phyloP scores from a whole-genome alignment of 30 jellyfish, hydroid and myxozoan species.

The Sanderia malayensis region DNA sequence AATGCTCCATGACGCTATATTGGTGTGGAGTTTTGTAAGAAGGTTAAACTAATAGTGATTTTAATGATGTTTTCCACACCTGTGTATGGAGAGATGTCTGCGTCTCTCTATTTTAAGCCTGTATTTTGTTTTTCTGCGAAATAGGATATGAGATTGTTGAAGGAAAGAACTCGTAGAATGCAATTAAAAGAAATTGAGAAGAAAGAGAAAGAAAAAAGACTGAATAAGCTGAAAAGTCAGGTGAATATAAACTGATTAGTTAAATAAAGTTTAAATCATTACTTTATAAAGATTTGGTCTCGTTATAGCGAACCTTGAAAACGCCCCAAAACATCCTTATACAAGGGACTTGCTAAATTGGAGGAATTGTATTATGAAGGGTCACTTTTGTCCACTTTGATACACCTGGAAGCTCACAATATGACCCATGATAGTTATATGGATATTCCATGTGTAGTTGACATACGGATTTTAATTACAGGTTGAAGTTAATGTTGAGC shows the following conservation, averaged over 20 bases:
- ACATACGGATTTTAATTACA: background rate
- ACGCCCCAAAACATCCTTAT: background rate
- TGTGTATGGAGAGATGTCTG: too few relatives aligned
- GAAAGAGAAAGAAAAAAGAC: constrained; percentile 71
- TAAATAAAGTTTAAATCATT: too few relatives aligned
- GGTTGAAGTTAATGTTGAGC: constrained; percentile 80
- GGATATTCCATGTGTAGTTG: background rate
- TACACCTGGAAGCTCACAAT: background rate
- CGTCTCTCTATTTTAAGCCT: too few relatives aligned
- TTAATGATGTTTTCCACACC: too few relatives aligned
- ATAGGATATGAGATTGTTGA: constrained; percentile 48
- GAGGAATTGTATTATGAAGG: background rate
- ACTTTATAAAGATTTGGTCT: background rate
- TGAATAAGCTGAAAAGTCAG: constrained; percentile 63
- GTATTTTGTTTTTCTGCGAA: too few relatives aligned
- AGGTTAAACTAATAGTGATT: too few relatives aligned
- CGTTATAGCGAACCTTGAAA: background rate
- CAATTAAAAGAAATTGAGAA: constrained; percentile 51
- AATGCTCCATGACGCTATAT: too few relatives aligned
- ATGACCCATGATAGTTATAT: background rate
- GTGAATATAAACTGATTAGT: constrained; percentile 1
- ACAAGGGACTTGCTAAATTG: background rate
- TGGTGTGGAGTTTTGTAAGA: too few relatives aligned
- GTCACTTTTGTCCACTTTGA: background rate
- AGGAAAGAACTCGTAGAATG: constrained; percentile 27